A percentile compares a stretch with the other conserved stretches of the same genome.
Evolutionary conservation across 2,797 vertebrate genomes (phyloP).

Genomic region (Galagoides demidoff): DNA sequence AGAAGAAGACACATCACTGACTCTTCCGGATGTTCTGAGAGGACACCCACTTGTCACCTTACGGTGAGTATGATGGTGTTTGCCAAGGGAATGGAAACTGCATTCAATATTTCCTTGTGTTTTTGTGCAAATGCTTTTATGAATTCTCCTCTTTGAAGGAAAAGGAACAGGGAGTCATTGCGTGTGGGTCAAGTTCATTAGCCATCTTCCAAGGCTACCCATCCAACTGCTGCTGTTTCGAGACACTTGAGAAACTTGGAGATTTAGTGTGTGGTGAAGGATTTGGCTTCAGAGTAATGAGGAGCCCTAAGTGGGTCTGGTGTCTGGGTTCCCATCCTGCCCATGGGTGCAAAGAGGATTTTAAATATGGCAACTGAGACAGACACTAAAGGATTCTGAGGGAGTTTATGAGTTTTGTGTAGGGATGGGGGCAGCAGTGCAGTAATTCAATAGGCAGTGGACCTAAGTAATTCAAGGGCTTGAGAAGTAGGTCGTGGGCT

Average conservation of each 20-base stretch:
- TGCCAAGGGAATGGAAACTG: slow-evolving; percentile 22
- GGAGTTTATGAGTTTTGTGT: not conserved
- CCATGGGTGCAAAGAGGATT: not conserved
- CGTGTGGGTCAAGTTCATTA: not conserved
- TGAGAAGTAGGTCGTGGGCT: not conserved
- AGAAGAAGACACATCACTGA: not conserved
- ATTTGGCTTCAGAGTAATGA: not conserved
- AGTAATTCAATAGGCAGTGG: not conserved
- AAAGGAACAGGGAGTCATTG: not conserved
- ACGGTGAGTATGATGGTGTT: not conserved
- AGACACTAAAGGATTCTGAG: not conserved
- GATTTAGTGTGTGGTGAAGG: not conserved
- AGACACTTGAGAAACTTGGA: not conserved
- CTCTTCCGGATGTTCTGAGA: not conserved
- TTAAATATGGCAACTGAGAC: not conserved
- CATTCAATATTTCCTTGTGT: not conserved
- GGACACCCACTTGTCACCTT: not conserved
- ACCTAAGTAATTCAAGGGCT: not conserved
- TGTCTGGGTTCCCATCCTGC: not conserved
- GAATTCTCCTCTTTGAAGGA: slow-evolving; percentile 35
- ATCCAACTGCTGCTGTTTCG: not conserved
- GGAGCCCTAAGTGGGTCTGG: not conserved
- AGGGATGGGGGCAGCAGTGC: not conserved
- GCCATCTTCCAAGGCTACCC: not conserved
- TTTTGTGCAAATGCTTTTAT: not conserved